Conservation (phyloP, 2,888 invertebrate species). For the Cheilosia scutellata region DNA sequence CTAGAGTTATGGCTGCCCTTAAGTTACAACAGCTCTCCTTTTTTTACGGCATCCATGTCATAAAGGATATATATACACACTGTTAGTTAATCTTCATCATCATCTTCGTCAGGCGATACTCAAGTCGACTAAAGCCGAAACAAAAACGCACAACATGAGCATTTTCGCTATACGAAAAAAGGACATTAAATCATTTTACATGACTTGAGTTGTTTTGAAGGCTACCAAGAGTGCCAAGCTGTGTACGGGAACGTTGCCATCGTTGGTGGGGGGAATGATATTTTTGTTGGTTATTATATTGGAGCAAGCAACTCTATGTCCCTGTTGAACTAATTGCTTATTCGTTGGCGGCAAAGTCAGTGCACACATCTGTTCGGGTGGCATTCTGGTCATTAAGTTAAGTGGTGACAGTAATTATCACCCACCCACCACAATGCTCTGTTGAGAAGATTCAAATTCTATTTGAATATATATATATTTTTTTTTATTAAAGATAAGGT, state of each 20-base stretch:
- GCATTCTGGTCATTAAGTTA: constrained; percentile 77
- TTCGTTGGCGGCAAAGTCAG: constrained; percentile 51
- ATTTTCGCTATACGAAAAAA: constrained; percentile 44
- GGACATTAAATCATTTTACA: constrained; percentile 76
- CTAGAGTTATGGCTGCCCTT: constrained; percentile 65
- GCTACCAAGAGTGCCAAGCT: constrained; percentile 20
- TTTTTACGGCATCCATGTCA: constrained; percentile 63
- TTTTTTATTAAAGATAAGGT: constrained; percentile 21
- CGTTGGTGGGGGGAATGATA: constrained; percentile 1
- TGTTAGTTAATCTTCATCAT: constrained; percentile 74
- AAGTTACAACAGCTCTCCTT: constrained; percentile 37
- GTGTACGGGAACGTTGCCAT: constrained; percentile 1
- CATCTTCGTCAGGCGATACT: constrained; percentile 57
- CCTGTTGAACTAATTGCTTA: constrained; percentile 62
- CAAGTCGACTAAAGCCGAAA: constrained; percentile 61
- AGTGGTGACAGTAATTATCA: constrained; percentile 78
- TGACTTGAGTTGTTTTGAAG: constrained; percentile 56
- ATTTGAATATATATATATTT: constrained; percentile 22
- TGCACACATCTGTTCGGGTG: constrained; percentile 75
- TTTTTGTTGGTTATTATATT: background rate
- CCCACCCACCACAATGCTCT: constrained; percentile 53
- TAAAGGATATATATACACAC: constrained; percentile 50
- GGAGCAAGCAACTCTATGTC: constrained; percentile 15
- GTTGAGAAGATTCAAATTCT: constrained; percentile 25
- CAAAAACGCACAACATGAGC: constrained; percentile 51